Evolutionary conservation across 2,888 invertebrate species (phyloP), one percentile per base, ranked within the genome.

Genomic region (Rhopalosiphum nymphaeae): DNA sequence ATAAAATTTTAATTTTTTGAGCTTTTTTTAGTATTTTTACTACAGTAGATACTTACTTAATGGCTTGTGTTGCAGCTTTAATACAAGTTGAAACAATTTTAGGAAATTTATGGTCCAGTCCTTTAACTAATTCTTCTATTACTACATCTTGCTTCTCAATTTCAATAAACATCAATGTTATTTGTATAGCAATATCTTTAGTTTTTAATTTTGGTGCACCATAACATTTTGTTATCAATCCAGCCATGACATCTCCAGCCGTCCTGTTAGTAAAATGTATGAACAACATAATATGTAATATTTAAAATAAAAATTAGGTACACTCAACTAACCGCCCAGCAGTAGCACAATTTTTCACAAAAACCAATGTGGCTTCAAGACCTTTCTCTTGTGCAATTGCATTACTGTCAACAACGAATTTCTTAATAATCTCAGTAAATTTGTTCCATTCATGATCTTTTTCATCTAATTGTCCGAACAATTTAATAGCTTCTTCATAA

Each of bases 351-450:
- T 99, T 99, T 96, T 99, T 98, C 0, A 99, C 97, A 96, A 97
- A 99, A 78, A 98, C 98, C 93, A 99, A 96, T 0, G 98, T 97
- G 25, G 99, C 99, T 95, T 99, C 99, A 95, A 99, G 96, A 29
- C 98, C 99, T 96, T 98, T 99, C 96, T 99, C 99, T 96, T 99
- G 99, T 2, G 99, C 99, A 95, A 98, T 97, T 42, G 98, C 99
- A 97, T 99, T 99, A 95, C 98, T 98, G 96, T 99, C 99, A 0
- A 97, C 96, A 0, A 99, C 99, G 97, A 99, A 99, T 96, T 99
- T 99, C 96, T 99, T 99, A 57, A 99, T 97, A 87, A 99, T 96
- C 16, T 98, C 98, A 26, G 98, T 96, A 96, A 97, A 99, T 96
- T 98, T 99, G 95, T 97, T 97, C 97, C 99, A 99, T 96, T 99